A percentile compares a stretch with the other conserved stretches of the same genome.
phyloP scores from a whole-genome alignment of 2,113 vertebrate genomes.

The Dicentrarchus labrax region DNA sequence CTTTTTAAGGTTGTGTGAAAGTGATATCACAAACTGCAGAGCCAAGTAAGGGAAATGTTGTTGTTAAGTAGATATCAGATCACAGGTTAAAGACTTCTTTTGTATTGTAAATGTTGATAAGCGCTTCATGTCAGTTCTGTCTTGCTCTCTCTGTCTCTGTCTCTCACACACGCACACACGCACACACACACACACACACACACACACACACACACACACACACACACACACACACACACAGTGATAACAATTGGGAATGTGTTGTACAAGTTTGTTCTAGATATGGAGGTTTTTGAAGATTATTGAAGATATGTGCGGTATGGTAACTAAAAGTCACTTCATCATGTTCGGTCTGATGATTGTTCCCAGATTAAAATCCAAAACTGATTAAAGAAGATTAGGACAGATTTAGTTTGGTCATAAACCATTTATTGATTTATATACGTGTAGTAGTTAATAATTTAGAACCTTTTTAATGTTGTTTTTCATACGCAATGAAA shows the following conservation, averaged over 20 bases:
- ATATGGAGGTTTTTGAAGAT: slow-evolving; percentile 2
- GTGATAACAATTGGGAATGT: not conserved
- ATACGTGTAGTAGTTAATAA: too few relatives aligned
- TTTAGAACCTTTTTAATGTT: not conserved
- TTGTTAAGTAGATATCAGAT: not conserved
- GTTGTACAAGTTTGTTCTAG: slow-evolving; percentile 9
- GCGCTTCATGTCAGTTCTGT: not conserved
- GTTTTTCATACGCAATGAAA: not conserved
- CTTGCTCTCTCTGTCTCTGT: not conserved
- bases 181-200: not conserved
- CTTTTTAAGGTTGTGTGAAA: not conserved
- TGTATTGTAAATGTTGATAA: not conserved
- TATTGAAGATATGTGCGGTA: not conserved
- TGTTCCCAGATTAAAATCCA: too few relatives aligned
- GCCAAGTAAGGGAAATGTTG: not conserved
- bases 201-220: not conserved
- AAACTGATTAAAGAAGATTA: not conserved
- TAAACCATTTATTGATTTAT: not conserved
- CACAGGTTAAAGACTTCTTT: not conserved
- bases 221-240: not conserved
- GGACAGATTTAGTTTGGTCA: not conserved
- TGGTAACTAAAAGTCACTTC: not conserved
- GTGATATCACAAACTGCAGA: not conserved
- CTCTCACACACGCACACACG: not conserved
- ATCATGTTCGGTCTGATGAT: not conserved